Evolutionary conservation across 1,140 invertebrate species (phyloP).

Genomic region (Dryas iulia): DNA sequence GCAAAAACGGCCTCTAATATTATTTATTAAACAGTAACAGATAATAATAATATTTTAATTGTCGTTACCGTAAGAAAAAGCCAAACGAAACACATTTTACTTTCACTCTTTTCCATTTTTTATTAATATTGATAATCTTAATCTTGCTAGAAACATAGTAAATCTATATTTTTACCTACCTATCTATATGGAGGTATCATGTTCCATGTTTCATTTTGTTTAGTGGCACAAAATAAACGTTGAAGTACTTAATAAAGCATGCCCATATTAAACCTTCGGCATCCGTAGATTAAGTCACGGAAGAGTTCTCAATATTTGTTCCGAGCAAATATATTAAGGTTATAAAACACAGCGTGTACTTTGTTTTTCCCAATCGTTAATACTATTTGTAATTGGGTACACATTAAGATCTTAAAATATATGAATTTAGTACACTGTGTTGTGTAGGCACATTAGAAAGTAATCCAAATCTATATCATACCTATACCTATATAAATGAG

Average conservation of each 20-base stretch:
- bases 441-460: background rate
- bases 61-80: no score
- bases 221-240: background rate
- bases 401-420: background rate
- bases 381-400: background rate
- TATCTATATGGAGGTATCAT: background rate
- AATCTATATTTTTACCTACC: background rate
- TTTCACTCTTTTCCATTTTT: background rate
- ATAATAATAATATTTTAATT: no score
- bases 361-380: conserved; percentile 13
- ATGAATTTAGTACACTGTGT: background rate
- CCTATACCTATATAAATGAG: no score
- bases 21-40: no score
- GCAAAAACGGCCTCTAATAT: no score
- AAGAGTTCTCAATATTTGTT: conserved; percentile 51
- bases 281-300: conserved; percentile 24
- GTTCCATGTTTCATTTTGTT: background rate
- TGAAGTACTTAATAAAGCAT: background rate
- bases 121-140: background rate
- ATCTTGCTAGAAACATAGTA: background rate
- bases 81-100: background rate
- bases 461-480: background rate
- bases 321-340: conserved; percentile 47
- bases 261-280: conserved; percentile 7
- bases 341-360: conserved; percentile 40